Evolutionary conservation across 1,140 invertebrate species (phyloP), one percentile per base, ranked within the genome.

Genomic region (Psilanteris sp.): DNA sequence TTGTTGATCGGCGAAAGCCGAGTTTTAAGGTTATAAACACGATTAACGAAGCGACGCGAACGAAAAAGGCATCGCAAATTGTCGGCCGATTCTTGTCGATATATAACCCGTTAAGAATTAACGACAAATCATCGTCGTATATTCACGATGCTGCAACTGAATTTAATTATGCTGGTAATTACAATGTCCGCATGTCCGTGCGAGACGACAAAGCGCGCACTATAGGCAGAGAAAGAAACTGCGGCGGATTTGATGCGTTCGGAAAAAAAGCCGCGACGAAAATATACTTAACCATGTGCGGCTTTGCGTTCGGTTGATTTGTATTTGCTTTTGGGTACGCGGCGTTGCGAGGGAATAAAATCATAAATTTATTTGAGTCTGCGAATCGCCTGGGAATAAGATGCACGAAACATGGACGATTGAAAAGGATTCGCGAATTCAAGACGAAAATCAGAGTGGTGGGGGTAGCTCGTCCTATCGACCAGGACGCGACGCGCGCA

Each of bases 401-500:
- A 61, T 29, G 54, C 39, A 29, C 62, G 43, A 66, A 76, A 81
- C 66, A 81, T 81, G 72, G 77, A 80, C 78, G 79, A 78, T 81
- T 81, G 54, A 74, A 68, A 79, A 64, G 76, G 76, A 37, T 36
- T n/a, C 39, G 46, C 50, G 66, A 57, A 62, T 62, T 62, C 41
- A 22, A 32, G 20, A 20, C 44, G 39, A 37, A 59, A 54, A 37
- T 59, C 10, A 10, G 37, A 62, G 8, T 59, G 57, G 73, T 79
- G 62, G 37, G 73, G 73, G 39, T n/a, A 20, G 31, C 39, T 81
- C 77, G 80, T 83, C 81, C 76, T 85, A 85, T 85, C 81, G 84
- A 85, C 80, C 84, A 73, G 52, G 37, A 57, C 43, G 57, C 81
- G 82, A 81, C 84, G 83, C 81, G 83, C 84, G 83, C 84, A 84